Evolutionary conservation across 2,113 vertebrate genomes (phyloP).

Genomic region (Eurystomus gularis): DNA sequence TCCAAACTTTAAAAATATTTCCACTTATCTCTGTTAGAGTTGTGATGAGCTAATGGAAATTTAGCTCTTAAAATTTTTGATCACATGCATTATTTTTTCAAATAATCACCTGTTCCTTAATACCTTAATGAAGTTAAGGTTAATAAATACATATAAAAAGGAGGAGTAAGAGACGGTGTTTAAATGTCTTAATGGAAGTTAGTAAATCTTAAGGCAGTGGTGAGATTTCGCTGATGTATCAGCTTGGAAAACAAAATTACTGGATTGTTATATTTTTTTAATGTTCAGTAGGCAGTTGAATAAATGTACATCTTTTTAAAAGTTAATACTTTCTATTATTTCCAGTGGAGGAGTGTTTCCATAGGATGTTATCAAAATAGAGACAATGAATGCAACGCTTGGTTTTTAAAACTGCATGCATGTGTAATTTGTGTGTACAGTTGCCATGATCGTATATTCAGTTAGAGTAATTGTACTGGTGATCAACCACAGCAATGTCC

Average conservation of each 20-base stretch:
- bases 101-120: neutral
- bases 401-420: constrained; percentile 42
- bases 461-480: constrained; percentile 32
- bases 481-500: constrained; percentile 2
- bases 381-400: constrained; percentile 2
- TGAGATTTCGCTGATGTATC: neutral
- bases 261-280: constrained; percentile 61
- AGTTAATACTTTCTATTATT: neutral
- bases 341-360: constrained; percentile 19
- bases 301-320: constrained; percentile 28
- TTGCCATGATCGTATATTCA: constrained; percentile 28
- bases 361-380: neutral
- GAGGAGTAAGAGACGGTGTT: neutral
- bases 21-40: neutral
- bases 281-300: constrained; percentile 5
- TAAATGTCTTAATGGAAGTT: constrained; percentile 12
- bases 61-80: constrained; percentile 12
- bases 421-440: constrained; percentile 40
- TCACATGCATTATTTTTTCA: constrained; percentile 29
- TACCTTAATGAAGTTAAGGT: constrained; percentile 7
- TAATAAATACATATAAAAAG: neutral
- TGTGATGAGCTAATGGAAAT: constrained; percentile 18
- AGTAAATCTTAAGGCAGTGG: neutral
- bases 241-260: neutral
- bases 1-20: neutral